A percentile compares a stretch with the other conserved stretches of the same genome.
Evolutionary conservation across 2,113 vertebrate genomes (phyloP).

Genomic region (Thermophis baileyi): DNA sequence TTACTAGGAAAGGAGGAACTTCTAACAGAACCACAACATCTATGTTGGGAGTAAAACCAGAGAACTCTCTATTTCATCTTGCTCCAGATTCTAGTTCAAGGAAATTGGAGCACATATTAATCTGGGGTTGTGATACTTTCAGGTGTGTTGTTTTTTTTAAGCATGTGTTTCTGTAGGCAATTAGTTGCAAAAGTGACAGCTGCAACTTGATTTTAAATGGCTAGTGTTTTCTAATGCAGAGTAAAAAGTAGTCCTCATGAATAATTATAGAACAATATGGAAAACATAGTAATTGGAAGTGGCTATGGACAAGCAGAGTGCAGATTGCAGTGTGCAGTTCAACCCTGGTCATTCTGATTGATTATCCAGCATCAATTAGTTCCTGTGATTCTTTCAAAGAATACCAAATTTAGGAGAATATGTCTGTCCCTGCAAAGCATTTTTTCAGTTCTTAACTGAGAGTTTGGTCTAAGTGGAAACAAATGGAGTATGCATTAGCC

Average conservation of each 20-base stretch:
- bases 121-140: neutral
- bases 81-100: rapidly evolving
- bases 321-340: neutral
- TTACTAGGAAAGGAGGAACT: neutral
- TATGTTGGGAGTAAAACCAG: neutral
- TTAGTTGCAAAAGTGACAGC: neutral
- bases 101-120: neutral
- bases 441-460: neutral
- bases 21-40: neutral
- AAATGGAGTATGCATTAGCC: neutral
- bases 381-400: neutral
- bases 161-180: neutral
- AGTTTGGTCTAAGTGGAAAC: neutral
- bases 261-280: neutral
- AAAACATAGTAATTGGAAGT: neutral
- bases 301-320: neutral
- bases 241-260: neutral
- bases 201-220: neutral
- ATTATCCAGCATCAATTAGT: neutral
- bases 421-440: neutral
- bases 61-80: neutral
- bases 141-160: no score
- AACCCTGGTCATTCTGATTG: no score
- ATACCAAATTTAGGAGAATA: neutral
- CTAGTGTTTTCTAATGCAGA: neutral